Percentiles rank a stretch among this genome's conserved stretches.
These are phyloP conservation scores for Chlorospingus semifuscus DNA, from an alignment of 2,797 vertebrate species.

Conservation along the genomic window DNA sequence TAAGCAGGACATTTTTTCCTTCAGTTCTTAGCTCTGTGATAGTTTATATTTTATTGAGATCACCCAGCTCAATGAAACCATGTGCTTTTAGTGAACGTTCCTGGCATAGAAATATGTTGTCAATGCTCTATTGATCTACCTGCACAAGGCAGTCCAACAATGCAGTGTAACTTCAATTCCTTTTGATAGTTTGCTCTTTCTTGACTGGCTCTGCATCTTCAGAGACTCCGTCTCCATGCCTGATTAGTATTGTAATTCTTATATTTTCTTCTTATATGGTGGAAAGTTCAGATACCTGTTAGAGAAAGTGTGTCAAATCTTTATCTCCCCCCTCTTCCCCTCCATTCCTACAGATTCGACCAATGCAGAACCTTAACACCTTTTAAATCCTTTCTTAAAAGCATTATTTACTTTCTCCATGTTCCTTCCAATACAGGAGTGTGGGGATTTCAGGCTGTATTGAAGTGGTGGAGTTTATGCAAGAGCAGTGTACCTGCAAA, in stretches of 20 bases:
- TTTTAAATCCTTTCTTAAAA: background rate
- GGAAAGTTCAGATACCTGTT: background rate
- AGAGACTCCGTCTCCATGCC: background rate
- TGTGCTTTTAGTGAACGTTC: background rate
- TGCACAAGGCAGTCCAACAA: background rate
- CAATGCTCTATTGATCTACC: background rate
- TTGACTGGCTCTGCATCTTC: background rate
- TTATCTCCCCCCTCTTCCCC: rapidly evolving
- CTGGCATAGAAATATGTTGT: background rate
- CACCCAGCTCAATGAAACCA: background rate
- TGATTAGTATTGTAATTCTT: background rate
- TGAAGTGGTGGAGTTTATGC: background rate
- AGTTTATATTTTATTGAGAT: background rate
- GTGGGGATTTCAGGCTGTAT: background rate
- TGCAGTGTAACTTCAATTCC: background rate
- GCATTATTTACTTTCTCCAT: background rate
- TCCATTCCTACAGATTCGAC: background rate
- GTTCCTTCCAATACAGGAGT: background rate
- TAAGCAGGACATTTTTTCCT: background rate
- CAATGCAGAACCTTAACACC: background rate
- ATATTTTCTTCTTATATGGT: background rate
- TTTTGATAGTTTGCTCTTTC: conserved; percentile 4
- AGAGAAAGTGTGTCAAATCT: background rate
- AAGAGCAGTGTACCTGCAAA: background rate
- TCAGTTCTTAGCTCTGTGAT: background rate